Evolutionary conservation across 2,888 invertebrate genomes (phyloP).

Genomic region (Tenthredo distinguenda): DNA sequence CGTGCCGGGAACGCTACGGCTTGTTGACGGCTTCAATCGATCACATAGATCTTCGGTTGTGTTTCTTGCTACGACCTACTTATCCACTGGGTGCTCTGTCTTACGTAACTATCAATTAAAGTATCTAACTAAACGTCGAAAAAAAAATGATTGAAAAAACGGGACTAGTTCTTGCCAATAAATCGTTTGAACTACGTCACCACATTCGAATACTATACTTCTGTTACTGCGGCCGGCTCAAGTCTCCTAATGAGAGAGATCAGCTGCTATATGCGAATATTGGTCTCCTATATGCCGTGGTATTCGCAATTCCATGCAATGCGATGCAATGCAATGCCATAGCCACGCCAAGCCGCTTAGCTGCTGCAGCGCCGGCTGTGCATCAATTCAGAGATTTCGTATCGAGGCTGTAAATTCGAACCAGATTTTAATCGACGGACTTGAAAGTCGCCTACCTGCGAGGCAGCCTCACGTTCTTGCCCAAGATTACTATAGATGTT

Average conservation of each 20-base stretch:
- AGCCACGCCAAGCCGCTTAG: slow-evolving; percentile 29
- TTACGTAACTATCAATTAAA: slow-evolving; percentile 50
- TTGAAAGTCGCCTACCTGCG: slow-evolving; percentile 52
- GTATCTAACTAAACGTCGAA: slow-evolving; percentile 2
- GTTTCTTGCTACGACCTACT: slow-evolving; percentile 33
- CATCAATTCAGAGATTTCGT: slow-evolving; percentile 63
- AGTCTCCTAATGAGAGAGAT: slow-evolving; percentile 59
- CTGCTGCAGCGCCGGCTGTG: slow-evolving; percentile 54
- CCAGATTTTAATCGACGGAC: slow-evolving; percentile 64
- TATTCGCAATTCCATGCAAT: slow-evolving; percentile 17
- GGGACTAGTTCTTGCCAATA: slow-evolving; percentile 54
- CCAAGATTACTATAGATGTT: slow-evolving; percentile 38
- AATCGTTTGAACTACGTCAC: slow-evolving; percentile 53
- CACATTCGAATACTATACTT: background rate
- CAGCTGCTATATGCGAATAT: slow-evolving; percentile 52
- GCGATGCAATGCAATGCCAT: background rate
- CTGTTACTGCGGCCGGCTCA: slow-evolving; percentile 52
- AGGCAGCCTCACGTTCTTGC: slow-evolving; percentile 40
- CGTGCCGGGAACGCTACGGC: slow-evolving; percentile 1
- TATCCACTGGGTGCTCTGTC: slow-evolving; percentile 20
- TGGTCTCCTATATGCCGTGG: slow-evolving; percentile 50
- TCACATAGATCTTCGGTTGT: slow-evolving; percentile 13
- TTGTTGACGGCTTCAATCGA: slow-evolving; percentile 17
- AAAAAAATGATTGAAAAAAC: slow-evolving; percentile 40
- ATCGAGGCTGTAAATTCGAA: slow-evolving; percentile 64